phyloP scores from a whole-genome alignment of 2,888 invertebrate species.

The Drosophila subsilvestris region DNA sequence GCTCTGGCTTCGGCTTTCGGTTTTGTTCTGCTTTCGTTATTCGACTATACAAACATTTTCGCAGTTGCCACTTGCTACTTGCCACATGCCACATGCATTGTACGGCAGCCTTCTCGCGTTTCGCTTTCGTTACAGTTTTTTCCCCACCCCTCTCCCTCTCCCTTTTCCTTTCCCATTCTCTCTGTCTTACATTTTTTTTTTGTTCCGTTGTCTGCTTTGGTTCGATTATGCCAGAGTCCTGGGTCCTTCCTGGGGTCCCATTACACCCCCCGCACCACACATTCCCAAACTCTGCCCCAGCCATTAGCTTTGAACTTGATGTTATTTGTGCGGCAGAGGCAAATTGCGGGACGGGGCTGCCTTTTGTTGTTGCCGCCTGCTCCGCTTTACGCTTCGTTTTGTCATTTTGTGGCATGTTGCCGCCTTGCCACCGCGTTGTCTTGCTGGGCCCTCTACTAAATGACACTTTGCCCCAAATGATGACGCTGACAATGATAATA shows the following conservation, averaged over 20 bases:
- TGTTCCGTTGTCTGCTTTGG: constrained; percentile 12
- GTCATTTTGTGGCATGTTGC: constrained; percentile 73
- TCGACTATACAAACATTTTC: constrained; percentile 67
- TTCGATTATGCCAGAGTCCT: constrained; percentile 49
- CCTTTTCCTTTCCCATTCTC: not conserved
- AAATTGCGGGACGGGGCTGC: constrained; percentile 39
- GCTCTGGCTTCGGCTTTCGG: constrained; percentile 5
- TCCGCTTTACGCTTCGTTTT: constrained; percentile 57
- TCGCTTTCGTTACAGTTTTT: constrained; percentile 46
- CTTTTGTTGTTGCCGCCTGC: constrained; percentile 49
- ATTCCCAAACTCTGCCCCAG: constrained; percentile 38
- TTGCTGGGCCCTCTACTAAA: constrained; percentile 42
- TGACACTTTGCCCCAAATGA: constrained; percentile 62
- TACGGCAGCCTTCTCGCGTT: constrained; percentile 15
- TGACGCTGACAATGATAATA: constrained; percentile 73
- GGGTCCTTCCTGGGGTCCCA: constrained; percentile 5
- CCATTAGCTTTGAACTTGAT: constrained; percentile 74
- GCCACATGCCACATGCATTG: constrained; percentile 63
- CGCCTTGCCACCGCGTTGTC: constrained; percentile 46
- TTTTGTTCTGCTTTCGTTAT: constrained; percentile 42
- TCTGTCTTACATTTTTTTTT: constrained; percentile 7
- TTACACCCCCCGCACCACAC: constrained; percentile 6
- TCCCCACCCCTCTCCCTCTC: constrained; percentile 5
- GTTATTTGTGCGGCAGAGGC: constrained; percentile 58
- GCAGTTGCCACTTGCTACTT: constrained; percentile 33